Percentiles rank a stretch among this genome's conserved stretches.
phyloP scores from a whole-genome alignment of 2,888 invertebrate genomes.

The Acanthosepion lycidas region DNA sequence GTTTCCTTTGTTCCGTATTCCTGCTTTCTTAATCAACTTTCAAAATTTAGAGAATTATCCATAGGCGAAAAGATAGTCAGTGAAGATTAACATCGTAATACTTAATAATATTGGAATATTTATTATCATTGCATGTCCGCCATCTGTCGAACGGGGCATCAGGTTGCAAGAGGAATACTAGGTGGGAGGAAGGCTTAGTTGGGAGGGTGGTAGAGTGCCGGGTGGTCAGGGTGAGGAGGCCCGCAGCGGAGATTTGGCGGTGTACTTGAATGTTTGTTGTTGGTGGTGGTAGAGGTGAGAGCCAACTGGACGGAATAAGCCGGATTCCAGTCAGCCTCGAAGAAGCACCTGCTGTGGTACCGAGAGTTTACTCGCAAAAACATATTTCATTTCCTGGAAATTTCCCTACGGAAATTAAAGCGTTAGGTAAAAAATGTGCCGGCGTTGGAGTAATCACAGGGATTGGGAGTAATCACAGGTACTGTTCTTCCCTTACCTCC shows the following conservation, averaged over 20 bases:
- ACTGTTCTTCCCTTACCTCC: no score
- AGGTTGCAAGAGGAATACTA: not conserved
- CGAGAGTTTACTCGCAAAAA: not conserved
- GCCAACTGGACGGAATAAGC: not conserved
- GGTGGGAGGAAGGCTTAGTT: not conserved
- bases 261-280: no score
- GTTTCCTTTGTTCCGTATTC: no score
- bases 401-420: constrained; percentile 40
- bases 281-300: no score
- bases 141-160: not conserved
- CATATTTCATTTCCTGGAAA: constrained; percentile 45
- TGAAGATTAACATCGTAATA: not conserved
- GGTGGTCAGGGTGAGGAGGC: no score
- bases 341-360: not conserved
- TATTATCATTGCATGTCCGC: constrained; percentile 38
- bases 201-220: no score
- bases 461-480: not conserved
- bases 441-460: not conserved
- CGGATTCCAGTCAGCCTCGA: not conserved
- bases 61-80: not conserved
- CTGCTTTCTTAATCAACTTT: no score
- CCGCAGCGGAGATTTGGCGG: no score
- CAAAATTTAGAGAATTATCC: no score
- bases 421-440: constrained; percentile 17
- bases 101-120: constrained; percentile 44